Percentiles rank a stretch among this genome's conserved stretches.
Evolutionary conservation across 2,888 invertebrate species (phyloP).

Genomic region (Chrysolina haemoptera): DNA sequence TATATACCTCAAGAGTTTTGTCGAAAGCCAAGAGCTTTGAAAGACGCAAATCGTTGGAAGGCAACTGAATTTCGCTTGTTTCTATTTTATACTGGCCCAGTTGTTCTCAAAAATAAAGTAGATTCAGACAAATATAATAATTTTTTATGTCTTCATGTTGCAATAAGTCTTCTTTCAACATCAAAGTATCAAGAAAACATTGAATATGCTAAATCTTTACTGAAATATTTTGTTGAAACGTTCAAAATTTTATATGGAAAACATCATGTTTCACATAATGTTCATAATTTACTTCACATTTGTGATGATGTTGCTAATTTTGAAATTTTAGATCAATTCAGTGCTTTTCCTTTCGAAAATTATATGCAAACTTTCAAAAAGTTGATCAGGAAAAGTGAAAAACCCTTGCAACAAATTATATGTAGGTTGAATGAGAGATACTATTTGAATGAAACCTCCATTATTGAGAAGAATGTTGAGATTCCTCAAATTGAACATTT

Average conservation of each 20-base stretch:
- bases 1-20: neutral
- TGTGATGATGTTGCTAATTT: too few species aligned
- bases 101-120: neutral
- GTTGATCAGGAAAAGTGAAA: constrained; percentile 14
- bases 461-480: neutral
- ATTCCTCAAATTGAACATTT: too few species aligned
- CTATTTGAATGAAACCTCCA: constrained; percentile 6
- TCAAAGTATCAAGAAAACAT: neutral
- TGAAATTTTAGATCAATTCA: too few species aligned
- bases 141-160: neutral
- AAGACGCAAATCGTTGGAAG: constrained; percentile 19
- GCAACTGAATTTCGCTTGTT: neutral
- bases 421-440: constrained; percentile 25
- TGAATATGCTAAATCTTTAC: neutral
- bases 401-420: constrained; percentile 23
- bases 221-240: neutral
- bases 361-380: neutral
- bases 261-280: neutral
- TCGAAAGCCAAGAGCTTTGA: constrained; percentile 28
- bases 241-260: neutral
- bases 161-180: neutral
- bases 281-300: neutral
- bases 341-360: too few species aligned
- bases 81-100: neutral
- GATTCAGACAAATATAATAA: neutral